Percentiles rank a stretch among this genome's conserved stretches.
phyloP scores from a whole-genome alignment of 2,888 invertebrate species.

The Cyaniris semiargus region DNA sequence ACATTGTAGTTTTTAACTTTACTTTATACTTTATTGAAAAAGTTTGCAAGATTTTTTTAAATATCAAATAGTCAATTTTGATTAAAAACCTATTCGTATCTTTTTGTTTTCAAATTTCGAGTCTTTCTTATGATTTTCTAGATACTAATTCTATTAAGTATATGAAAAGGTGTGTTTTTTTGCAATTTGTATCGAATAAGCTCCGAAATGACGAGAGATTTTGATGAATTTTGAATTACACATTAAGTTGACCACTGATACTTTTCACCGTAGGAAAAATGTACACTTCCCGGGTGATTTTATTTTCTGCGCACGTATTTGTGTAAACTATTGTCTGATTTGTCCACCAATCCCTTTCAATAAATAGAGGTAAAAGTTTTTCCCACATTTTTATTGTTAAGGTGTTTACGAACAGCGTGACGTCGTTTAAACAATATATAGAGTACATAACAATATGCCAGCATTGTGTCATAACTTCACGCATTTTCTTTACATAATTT shows the following conservation, averaged over 20 bases:
- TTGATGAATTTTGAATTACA: no score
- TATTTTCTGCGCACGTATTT: not conserved
- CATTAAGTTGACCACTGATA: not conserved
- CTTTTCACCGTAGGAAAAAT: not conserved
- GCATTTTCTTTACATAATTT: conserved; percentile 9
- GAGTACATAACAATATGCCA: not conserved
- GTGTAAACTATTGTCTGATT: not conserved
- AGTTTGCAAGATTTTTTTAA: no score
- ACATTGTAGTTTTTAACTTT: no score
- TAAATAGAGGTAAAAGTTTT: not conserved
- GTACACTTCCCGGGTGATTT: not conserved
- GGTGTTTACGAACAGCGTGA: not conserved
- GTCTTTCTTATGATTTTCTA: no score
- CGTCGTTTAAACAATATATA: not conserved
- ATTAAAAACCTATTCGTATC: no score
- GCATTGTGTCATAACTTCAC: not conserved
- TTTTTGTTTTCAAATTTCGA: no score
- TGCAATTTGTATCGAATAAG: no score
- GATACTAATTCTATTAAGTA: no score
- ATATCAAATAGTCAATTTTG: no score
- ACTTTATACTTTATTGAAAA: no score
- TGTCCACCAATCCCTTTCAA: not conserved
- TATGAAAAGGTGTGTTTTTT: no score
- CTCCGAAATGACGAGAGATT: no score
- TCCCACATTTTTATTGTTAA: conserved; percentile 9